phyloP scores from a whole-genome alignment of 1,140 invertebrate genomes.

The Ostrea denselamellosa region DNA sequence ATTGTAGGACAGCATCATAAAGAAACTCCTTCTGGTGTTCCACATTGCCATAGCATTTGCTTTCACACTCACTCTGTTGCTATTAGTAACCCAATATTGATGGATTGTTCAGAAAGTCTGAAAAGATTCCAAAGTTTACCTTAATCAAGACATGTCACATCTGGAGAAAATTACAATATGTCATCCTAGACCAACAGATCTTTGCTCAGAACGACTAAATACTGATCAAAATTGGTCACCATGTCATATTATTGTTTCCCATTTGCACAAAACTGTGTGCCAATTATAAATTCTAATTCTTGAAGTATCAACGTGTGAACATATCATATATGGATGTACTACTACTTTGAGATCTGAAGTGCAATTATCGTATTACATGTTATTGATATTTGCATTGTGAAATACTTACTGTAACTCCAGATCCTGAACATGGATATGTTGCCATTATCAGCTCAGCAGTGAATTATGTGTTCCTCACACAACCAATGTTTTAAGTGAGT shows the following conservation, averaged over 20 bases:
- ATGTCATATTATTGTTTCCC: background rate
- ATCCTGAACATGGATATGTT: background rate
- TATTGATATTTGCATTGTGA: too few relatives aligned
- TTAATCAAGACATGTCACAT: background rate
- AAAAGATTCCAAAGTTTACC: background rate
- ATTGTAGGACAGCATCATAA: slow-evolving; percentile 61
- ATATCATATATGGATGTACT: background rate
- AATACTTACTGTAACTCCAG: too few relatives aligned
- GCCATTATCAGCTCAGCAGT: background rate
- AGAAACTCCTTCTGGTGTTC: slow-evolving; percentile 56
- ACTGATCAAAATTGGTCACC: too few relatives aligned
- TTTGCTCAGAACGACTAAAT: background rate
- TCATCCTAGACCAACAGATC: background rate
- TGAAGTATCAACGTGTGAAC: background rate
- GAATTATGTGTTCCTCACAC: background rate
- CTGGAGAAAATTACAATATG: background rate
- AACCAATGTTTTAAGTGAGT: background rate
- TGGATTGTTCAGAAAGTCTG: background rate
- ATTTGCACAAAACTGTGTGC: background rate
- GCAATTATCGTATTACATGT: too few relatives aligned
- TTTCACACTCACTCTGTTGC: slow-evolving; percentile 59
- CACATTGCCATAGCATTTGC: slow-evolving; percentile 57
- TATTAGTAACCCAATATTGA: slow-evolving; percentile 60
- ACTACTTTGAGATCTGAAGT: background rate
- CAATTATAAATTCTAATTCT: background rate